A percentile compares a stretch with the other conserved stretches of the same genome.
Evolutionary conservation across 1,140 invertebrate species (phyloP).

Genomic region (Dreissena polymorpha): DNA sequence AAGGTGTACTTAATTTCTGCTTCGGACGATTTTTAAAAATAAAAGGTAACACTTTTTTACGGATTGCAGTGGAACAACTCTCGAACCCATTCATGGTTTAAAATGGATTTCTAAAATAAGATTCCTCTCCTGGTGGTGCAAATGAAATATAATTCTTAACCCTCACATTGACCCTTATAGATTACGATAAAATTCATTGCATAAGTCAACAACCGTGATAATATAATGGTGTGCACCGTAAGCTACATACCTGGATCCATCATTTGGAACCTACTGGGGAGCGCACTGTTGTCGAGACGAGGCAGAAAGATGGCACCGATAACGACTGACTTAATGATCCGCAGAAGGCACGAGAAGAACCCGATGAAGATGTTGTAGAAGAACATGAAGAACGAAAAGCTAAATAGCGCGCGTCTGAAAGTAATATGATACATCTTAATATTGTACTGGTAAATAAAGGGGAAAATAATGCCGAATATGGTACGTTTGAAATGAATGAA

Average conservation of each 20-base stretch:
- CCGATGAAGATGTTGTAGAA: slow-evolving; percentile 70
- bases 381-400: slow-evolving; percentile 66
- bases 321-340: slow-evolving; percentile 62
- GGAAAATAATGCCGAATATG: too few species aligned
- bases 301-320: slow-evolving; percentile 59
- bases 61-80: too few species aligned
- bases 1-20: not conserved
- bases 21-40: not conserved
- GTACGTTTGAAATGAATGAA: too few species aligned
- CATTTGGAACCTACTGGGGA: slow-evolving; percentile 61
- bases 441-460: too few species aligned
- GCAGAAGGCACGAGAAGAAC: slow-evolving; percentile 59
- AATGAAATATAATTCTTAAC: too few species aligned
- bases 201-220: not conserved
- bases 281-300: slow-evolving; percentile 62
- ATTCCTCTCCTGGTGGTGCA: too few species aligned
- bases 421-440: not conserved
- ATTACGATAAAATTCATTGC: not conserved
- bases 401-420: slow-evolving; percentile 60
- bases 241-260: slow-evolving; percentile 62
- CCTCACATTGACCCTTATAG: not conserved
- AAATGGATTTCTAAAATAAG: too few species aligned
- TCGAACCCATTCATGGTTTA: too few species aligned
- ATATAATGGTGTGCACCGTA: not conserved
- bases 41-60: too few species aligned